Evolutionary conservation across 2,113 vertebrate species (phyloP).

Genomic region (Poecilia latipinna): DNA sequence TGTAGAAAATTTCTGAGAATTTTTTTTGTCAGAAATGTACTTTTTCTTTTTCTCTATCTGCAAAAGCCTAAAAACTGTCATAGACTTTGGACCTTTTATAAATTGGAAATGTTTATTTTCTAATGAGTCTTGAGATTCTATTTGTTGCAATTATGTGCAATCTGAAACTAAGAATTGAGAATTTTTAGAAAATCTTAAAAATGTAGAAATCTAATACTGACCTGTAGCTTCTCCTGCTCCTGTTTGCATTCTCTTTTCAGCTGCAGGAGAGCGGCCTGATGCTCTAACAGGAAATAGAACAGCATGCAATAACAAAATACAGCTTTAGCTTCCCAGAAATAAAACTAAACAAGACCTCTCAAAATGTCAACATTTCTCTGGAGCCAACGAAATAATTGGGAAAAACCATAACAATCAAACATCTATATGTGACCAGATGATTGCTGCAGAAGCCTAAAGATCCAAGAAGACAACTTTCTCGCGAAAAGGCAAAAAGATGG

Average conservation of each 20-base stretch:
- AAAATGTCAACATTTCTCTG: not conserved
- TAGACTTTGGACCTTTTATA: too few species aligned
- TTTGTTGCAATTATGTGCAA: not conserved
- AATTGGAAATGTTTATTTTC: not conserved
- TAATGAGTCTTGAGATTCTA: not conserved
- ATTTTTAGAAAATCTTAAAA: too few species aligned
- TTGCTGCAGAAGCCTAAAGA: slow-evolving; percentile 23
- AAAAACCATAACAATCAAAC: too few species aligned
- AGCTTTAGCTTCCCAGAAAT: not conserved
- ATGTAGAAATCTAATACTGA: slow-evolving; percentile 59
- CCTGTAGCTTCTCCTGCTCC: slow-evolving; percentile 91
- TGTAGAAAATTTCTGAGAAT: too few species aligned
- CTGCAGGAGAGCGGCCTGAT: slow-evolving; percentile 93
- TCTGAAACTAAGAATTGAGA: too few species aligned
- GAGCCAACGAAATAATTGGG: not conserved
- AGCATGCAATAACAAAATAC: not conserved
- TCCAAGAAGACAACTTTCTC: not conserved
- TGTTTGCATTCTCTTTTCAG: slow-evolving; percentile 94
- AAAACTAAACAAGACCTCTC: not conserved
- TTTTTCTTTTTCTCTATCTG: too few species aligned
- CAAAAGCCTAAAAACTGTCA: too few species aligned
- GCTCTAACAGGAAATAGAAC: slow-evolving; percentile 82
- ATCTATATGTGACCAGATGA: slow-evolving; percentile 10
- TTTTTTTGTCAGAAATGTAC: too few species aligned
- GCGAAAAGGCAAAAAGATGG: not conserved